Percentiles rank a stretch among this genome's conserved stretches.
These are phyloP conservation scores for Ambastaia sidthimunki DNA, from an alignment of 2,797 vertebrate genomes.

Conservation along the genomic window DNA sequence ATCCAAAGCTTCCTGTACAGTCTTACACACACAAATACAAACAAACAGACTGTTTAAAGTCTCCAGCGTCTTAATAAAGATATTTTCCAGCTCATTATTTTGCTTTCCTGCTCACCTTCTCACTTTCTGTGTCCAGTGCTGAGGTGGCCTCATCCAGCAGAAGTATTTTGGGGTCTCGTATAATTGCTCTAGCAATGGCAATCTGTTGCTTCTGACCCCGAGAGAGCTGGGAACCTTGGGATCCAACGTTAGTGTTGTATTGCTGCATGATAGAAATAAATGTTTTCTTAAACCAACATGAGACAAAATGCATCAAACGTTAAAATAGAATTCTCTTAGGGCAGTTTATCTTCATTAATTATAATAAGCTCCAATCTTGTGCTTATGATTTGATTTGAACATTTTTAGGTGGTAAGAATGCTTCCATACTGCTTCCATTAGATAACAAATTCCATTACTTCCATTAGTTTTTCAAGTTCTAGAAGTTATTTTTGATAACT, in stretches of 20 bases:
- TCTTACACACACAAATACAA: slow-evolving; percentile 73
- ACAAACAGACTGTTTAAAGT: background rate
- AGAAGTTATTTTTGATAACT: too few species aligned
- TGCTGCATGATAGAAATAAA: slow-evolving; percentile 76
- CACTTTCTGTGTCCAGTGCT: slow-evolving; percentile 96
- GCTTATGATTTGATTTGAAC: too few species aligned
- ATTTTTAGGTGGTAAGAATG: too few species aligned
- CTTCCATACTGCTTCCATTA: too few species aligned
- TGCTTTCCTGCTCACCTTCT: slow-evolving; percentile 85
- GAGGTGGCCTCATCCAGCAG: slow-evolving; percentile 98
- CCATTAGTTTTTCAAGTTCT: too few species aligned
- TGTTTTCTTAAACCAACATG: background rate
- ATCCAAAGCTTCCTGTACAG: slow-evolving; percentile 92
- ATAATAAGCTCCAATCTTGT: too few species aligned
- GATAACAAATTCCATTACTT: too few species aligned
- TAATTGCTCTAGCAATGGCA: slow-evolving; percentile 95
- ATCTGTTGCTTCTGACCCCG: slow-evolving; percentile 97
- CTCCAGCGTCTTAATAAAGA: slow-evolving; percentile 1
- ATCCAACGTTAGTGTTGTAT: slow-evolving; percentile 93
- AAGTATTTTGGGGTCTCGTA: slow-evolving; percentile 95
- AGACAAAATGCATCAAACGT: background rate
- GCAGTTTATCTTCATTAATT: too few species aligned
- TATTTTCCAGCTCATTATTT: background rate
- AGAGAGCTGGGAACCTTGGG: slow-evolving; percentile 94
- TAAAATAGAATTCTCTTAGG: background rate